phyloP scores from a whole-genome alignment of 1,140 invertebrate species.

The Bombus sylvicola region DNA sequence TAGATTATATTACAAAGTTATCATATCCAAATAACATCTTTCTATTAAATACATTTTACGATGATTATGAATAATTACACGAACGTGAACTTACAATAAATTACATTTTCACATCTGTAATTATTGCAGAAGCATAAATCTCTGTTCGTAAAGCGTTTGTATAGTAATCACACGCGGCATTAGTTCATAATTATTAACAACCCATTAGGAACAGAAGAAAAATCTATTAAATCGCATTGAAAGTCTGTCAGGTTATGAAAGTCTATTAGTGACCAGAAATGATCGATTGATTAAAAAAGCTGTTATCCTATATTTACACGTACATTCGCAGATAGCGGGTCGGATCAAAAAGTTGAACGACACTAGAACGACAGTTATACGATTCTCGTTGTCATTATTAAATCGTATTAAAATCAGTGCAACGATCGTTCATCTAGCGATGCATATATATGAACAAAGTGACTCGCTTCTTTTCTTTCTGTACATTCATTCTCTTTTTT shows the following conservation, averaged over 20 bases:
- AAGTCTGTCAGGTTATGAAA: slow-evolving; percentile 21
- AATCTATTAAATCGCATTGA: slow-evolving; percentile 23
- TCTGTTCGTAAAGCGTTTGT: slow-evolving; percentile 41
- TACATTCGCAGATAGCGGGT: slow-evolving; percentile 20
- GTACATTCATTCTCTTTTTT: not conserved
- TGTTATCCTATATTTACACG: slow-evolving; percentile 15
- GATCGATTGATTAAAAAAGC: slow-evolving; percentile 25
- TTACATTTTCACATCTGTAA: too few relatives aligned
- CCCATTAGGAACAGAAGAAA: not conserved
- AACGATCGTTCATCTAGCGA: slow-evolving; percentile 59
- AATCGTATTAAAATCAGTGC: slow-evolving; percentile 35
- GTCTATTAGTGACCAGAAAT: not conserved
- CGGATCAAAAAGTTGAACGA: slow-evolving; percentile 11
- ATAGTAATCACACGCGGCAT: not conserved
- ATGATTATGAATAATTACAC: too few relatives aligned
- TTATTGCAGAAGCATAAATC: not conserved
- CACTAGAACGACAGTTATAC: slow-evolving; percentile 18
- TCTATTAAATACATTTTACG: too few relatives aligned
- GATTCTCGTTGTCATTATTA: slow-evolving; percentile 50
- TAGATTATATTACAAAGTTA: not conserved
- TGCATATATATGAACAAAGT: slow-evolving; percentile 36
- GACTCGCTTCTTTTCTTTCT: not conserved
- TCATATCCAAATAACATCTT: not conserved
- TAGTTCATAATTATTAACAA: slow-evolving; percentile 2
- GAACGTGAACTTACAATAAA: too few relatives aligned